Evolutionary conservation across 2,113 vertebrate genomes (phyloP).

Genomic region (Scopus umbretta): DNA sequence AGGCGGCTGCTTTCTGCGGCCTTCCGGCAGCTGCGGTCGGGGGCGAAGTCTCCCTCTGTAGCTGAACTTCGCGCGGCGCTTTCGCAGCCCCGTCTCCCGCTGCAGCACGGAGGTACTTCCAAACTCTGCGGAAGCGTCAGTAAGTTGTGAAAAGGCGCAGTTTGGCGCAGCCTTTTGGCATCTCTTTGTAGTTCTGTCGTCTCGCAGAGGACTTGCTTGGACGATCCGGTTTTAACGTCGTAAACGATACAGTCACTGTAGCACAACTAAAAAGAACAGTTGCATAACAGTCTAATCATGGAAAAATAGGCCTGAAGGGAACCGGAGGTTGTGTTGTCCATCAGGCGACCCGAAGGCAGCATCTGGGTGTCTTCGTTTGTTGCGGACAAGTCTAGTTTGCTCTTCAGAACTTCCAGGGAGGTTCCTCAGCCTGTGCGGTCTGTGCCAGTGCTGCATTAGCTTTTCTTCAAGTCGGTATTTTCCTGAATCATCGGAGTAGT

Average conservation of each 20-base stretch:
- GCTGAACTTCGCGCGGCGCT: fast-evolving
- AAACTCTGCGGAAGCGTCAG: fast-evolving
- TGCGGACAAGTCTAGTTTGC: neutral
- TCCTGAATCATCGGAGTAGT: neutral
- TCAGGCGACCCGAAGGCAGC: neutral
- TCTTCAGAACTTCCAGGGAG: neutral
- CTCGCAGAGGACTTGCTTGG: neutral
- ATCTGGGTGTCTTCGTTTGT: neutral
- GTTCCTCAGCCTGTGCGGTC: neutral
- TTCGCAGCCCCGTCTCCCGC: neutral
- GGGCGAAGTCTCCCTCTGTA: neutral
- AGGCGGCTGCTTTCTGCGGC: neutral
- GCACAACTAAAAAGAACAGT: neutral
- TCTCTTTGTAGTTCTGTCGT: neutral
- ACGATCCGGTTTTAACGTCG: neutral
- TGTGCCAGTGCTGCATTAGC: neutral
- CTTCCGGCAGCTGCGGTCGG: neutral
- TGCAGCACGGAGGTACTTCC: neutral
- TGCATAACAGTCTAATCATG: fast-evolving
- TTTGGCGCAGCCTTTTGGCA: neutral
- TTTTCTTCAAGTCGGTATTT: neutral
- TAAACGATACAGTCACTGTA: neutral
- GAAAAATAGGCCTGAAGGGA: neutral
- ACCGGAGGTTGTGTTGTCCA: neutral
- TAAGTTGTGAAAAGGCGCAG: neutral